phyloP scores from a whole-genome alignment of 2,888 invertebrate genomes.

The Meteorus colon region DNA sequence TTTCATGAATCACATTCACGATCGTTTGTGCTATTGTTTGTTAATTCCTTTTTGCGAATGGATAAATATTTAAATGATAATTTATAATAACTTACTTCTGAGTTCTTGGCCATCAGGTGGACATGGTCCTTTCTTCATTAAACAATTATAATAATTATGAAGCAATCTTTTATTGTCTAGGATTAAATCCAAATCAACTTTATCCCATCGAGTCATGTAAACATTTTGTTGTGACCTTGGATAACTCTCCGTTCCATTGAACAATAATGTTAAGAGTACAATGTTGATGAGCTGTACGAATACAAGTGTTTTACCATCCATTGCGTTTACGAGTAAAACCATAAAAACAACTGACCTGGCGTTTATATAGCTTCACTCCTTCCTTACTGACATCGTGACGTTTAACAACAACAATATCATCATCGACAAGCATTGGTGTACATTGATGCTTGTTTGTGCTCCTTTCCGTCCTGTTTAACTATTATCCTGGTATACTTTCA shows the following conservation, averaged over 20 bases:
- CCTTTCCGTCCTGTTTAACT: not conserved
- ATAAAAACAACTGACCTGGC: constrained; percentile 40
- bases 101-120: constrained; percentile 83
- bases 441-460: not conserved
- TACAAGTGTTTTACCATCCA: constrained; percentile 45
- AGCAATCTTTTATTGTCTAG: constrained; percentile 81
- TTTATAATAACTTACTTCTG: constrained; percentile 78
- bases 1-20: no score
- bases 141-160: constrained; percentile 82
- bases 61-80: not conserved
- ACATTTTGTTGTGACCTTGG: constrained; percentile 55
- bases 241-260: constrained; percentile 41
- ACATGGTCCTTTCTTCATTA: constrained; percentile 80
- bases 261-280: not conserved
- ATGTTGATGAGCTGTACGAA: constrained; percentile 21
- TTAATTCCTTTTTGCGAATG: no score
- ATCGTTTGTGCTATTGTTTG: no score
- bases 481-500: constrained; percentile 15
- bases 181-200: constrained; percentile 81
- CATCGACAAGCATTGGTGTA: not conserved
- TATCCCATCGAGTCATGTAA: constrained; percentile 79
- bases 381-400: constrained; percentile 2
- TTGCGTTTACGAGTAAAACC: constrained; percentile 51
- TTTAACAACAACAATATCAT: constrained; percentile 3
- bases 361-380: constrained; percentile 48